Percentiles rank a stretch among this genome's conserved stretches.
Conservation (phyloP, 2,888 invertebrate species). For the Allolobophora icterica region DNA sequence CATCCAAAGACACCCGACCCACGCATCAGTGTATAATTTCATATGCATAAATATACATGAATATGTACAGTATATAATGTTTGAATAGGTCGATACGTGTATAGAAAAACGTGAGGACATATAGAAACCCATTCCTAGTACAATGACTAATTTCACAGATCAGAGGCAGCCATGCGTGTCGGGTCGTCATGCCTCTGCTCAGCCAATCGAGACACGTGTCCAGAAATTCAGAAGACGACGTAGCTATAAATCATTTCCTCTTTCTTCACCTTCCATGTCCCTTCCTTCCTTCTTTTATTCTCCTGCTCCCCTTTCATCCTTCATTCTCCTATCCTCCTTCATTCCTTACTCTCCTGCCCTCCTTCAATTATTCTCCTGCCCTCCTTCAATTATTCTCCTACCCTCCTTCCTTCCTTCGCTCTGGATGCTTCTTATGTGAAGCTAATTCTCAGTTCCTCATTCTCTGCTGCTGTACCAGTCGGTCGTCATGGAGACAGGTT, state of each 20-base stretch:
- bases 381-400: too few relatives aligned
- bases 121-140: neutral
- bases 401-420: neutral
- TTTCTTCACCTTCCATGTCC: neutral
- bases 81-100: neutral
- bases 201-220: neutral
- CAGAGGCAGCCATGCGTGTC: neutral
- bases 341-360: too few relatives aligned
- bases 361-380: too few relatives aligned
- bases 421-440: too few relatives aligned
- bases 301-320: neutral
- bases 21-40: neutral
- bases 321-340: too few relatives aligned
- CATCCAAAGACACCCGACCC: neutral
- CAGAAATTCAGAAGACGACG: too few relatives aligned
- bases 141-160: conserved; percentile 2
- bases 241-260: neutral
- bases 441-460: neutral
- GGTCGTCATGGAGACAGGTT: neutral
- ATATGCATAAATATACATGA: too few relatives aligned
- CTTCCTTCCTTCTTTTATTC: neutral
- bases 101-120: neutral
- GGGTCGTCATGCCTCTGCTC: neutral
- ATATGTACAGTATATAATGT: too few relatives aligned
- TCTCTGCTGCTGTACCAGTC: neutral